A percentile compares a stretch with the other conserved stretches of the same genome.
These are phyloP conservation scores for Lepeophtheirus salmonis DNA, from an alignment of 1,140 invertebrate genomes.

Conservation along the genomic window DNA sequence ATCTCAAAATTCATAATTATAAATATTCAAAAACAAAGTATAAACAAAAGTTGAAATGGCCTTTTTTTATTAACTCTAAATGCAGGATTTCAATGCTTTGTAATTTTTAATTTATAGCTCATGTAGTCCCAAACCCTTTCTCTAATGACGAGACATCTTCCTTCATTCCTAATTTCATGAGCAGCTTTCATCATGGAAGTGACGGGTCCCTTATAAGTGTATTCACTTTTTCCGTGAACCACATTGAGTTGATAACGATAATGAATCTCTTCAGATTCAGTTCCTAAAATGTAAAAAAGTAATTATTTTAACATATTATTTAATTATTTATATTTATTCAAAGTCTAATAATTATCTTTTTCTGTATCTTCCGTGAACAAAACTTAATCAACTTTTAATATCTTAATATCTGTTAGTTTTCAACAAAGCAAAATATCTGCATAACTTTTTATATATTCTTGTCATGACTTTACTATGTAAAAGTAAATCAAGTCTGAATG, in stretches of 20 bases:
- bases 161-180: slow-evolving; percentile 11
- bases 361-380: too few species aligned
- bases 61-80: background rate
- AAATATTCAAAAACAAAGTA: background rate
- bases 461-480: too few species aligned
- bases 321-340: background rate
- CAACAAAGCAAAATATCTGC: too few species aligned
- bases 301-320: background rate
- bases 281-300: slow-evolving; percentile 1
- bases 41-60: too few species aligned
- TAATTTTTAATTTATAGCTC: slow-evolving; percentile 16
- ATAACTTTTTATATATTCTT: too few species aligned
- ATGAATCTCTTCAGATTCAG: slow-evolving; percentile 3
- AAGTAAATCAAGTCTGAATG: too few species aligned
- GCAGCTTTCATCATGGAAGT: slow-evolving; percentile 10
- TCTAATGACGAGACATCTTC: slow-evolving; percentile 15
- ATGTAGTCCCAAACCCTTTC: slow-evolving; percentile 18
- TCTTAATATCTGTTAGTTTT: too few species aligned
- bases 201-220: slow-evolving; percentile 16
- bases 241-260: slow-evolving; percentile 13
- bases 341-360: background rate
- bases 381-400: too few species aligned
- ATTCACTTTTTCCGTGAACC: slow-evolving; percentile 15
- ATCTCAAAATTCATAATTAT: background rate
- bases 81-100: slow-evolving; percentile 1